Evolutionary conservation across 2,797 vertebrate genomes (phyloP).

Genomic region (Pristis pectinata): DNA sequence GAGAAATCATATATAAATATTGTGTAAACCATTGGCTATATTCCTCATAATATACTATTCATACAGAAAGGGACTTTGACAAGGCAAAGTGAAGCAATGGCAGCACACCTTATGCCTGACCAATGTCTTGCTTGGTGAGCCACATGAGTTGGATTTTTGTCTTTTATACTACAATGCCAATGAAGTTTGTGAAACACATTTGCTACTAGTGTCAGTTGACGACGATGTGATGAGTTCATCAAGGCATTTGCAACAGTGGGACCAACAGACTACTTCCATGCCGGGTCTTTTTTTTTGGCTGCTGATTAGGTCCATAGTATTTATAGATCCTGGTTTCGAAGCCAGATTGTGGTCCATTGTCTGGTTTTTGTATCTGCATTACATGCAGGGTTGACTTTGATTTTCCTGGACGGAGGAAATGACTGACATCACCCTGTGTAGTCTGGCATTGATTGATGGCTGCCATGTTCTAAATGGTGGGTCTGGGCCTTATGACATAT

Average conservation of each 20-base stretch:
- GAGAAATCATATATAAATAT: background rate
- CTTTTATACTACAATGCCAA: background rate
- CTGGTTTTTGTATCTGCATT: too few relatives aligned
- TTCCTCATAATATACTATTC: background rate
- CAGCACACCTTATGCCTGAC: background rate
- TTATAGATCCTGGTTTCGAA: too few relatives aligned
- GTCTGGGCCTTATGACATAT: too few relatives aligned
- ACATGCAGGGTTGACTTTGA: too few relatives aligned
- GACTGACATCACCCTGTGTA: too few relatives aligned
- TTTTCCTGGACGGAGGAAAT: too few relatives aligned
- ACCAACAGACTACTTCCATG: background rate
- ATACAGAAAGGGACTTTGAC: background rate
- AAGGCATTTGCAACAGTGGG: background rate
- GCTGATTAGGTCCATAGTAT: too few relatives aligned
- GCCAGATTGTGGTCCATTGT: too few relatives aligned
- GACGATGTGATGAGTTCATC: background rate
- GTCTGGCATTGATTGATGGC: too few relatives aligned
- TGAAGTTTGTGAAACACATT: background rate
- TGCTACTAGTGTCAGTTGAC: background rate
- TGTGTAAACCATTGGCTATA: background rate
- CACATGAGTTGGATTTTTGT: background rate
- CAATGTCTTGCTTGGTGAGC: background rate
- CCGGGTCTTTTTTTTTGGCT: too few relatives aligned
- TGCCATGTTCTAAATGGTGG: too few relatives aligned
- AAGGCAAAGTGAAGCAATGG: conserved; percentile 3